Evolutionary conservation across 2,797 vertebrate species (phyloP), one percentile per base, ranked within the genome.

Genomic region (Lemur catta): DNA sequence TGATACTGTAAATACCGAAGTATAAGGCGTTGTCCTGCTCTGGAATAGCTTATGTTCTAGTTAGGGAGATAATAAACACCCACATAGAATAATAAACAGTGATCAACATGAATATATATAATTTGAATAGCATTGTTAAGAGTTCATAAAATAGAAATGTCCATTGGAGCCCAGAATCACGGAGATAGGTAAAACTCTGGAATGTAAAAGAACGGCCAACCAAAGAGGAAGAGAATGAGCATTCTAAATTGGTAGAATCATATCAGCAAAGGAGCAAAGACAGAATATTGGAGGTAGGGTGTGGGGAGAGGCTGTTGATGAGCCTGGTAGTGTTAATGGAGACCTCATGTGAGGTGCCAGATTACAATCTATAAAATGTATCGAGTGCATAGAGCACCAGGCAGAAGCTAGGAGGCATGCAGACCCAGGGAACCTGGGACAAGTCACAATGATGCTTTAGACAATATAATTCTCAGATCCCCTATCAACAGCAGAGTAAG

Each of bases 141-240:
- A 82, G 41, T 26, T 92, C 7, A 63, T 59, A 52, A 91, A 89
- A 74, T 24, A 50, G 71, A 82, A 81, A 92, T 50, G 43, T 43
- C 59, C 15, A 4, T 22, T 9, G 76, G 84, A 74, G 30, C 26
- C 85, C 28, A 78, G 50, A 46, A 71, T 67, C 79, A 46, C 20
- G 41, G 74, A 18, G n/a, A 18, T 0, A 52, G 35, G n/a, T 7
- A 76, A 63, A 67, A 48, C 14, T 50, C 38, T 28, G 63, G 20
- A 72, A 48, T 38, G n/a, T 24, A 38, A 65, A 65, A 43, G 55
- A 30, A 24, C 18, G 20, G 1, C 11, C 41, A 67, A 50, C 46
- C 30, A 65, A 41, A 30, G 50, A 85, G 12, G 14, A 50, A 74
- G 43, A 75, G 38, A 52, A 35, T 11, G 18, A 33, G 4, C n/a